These are phyloP conservation scores for Pitangus sulphuratus DNA, from an alignment of 2,797 vertebrate genomes.

Conservation along the genomic window DNA sequence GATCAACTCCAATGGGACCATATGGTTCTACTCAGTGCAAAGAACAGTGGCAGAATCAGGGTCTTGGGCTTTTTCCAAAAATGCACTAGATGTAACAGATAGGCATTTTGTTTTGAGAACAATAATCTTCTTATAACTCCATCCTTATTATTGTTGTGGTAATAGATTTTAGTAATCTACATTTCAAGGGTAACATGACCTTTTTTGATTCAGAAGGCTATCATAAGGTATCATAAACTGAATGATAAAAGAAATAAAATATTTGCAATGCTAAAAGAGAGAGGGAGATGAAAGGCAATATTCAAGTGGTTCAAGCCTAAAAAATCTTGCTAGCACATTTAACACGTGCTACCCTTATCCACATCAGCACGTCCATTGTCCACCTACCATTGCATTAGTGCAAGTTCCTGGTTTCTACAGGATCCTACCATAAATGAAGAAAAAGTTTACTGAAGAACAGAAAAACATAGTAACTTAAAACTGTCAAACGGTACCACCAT, in stretches of 20 bases:
- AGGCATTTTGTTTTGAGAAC: slow-evolving; percentile 51
- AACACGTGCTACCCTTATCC: background rate
- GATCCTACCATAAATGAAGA: background rate
- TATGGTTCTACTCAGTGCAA: slow-evolving; percentile 54
- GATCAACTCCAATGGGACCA: slow-evolving; percentile 45
- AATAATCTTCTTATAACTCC: slow-evolving; percentile 38
- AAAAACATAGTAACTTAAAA: background rate
- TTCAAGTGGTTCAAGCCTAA: background rate
- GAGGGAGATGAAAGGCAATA: background rate
- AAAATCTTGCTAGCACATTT: background rate
- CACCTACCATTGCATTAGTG: background rate
- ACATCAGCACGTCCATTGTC: background rate
- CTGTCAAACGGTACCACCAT: background rate
- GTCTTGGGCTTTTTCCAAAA: slow-evolving; percentile 60
- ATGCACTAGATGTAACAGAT: slow-evolving; percentile 31
- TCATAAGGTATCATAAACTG: background rate
- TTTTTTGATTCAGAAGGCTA: background rate
- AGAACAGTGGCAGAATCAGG: slow-evolving; percentile 34
- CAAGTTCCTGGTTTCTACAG: background rate
- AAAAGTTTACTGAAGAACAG: background rate
- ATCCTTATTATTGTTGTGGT: background rate
- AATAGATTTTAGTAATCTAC: slow-evolving; percentile 11
- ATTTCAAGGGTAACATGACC: background rate
- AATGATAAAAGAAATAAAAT: slow-evolving; percentile 13
- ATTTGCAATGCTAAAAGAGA: background rate